phyloP scores from a whole-genome alignment of 2,113 vertebrate genomes.

The Sterrhoptilus dennistouni region DNA sequence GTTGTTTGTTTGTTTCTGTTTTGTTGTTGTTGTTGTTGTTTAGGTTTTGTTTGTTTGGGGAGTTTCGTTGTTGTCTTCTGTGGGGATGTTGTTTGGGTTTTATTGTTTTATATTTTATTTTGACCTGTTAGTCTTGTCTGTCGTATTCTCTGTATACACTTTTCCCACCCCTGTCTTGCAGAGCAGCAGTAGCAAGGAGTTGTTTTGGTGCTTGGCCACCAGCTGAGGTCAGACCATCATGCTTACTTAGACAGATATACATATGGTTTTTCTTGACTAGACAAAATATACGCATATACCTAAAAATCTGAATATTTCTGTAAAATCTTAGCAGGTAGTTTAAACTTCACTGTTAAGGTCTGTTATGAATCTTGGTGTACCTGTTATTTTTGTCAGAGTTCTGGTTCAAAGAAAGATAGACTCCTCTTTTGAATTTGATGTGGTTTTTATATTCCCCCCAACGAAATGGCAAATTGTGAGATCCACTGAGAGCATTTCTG shows the following conservation, averaged over 20 bases:
- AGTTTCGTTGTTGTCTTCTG: not conserved
- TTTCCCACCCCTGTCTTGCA: not conserved
- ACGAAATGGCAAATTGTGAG: not conserved
- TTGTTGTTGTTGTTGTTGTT: not conserved
- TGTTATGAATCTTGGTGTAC: not conserved
- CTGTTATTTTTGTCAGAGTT: not conserved
- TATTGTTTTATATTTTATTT: not conserved
- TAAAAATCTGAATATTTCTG: not conserved
- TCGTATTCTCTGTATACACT: not conserved
- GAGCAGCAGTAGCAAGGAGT: too few relatives aligned
- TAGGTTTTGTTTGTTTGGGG: not conserved
- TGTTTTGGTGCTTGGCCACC: not conserved
- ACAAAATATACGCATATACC: not conserved
- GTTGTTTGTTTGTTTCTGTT: not conserved
- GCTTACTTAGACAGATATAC: not conserved
- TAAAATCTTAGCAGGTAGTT: not conserved
- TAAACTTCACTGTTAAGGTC: not conserved
- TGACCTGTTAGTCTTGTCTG: not conserved
- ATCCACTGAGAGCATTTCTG: not conserved
- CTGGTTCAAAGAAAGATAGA: not conserved
- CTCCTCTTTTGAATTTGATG: not conserved
- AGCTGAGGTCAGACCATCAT: not conserved
- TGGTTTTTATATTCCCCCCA: not conserved
- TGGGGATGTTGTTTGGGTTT: accelerated
- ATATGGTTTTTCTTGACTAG: not conserved